Evolutionary conservation across 2,113 vertebrate species (phyloP).

Genomic region (Irena cyanogastra): DNA sequence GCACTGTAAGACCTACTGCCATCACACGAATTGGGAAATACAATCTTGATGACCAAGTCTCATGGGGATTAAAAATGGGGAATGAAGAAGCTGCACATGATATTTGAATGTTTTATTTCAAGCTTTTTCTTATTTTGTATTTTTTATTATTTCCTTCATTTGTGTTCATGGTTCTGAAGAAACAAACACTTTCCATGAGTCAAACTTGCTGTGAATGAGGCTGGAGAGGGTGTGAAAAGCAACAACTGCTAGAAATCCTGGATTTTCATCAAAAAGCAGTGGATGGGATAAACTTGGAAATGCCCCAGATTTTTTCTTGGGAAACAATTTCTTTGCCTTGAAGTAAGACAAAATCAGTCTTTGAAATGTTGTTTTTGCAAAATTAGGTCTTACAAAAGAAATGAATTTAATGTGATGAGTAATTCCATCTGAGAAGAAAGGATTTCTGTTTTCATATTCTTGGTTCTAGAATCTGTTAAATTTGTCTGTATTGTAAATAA

Average conservation of each 20-base stretch:
- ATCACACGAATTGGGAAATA: neutral
- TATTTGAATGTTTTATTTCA: neutral
- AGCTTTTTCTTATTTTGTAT: neutral
- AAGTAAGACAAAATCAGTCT: neutral
- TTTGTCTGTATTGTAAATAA: neutral
- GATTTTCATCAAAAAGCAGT: neutral
- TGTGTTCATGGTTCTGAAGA: neutral
- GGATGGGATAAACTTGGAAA: neutral
- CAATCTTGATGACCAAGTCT: neutral
- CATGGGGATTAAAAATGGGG: neutral
- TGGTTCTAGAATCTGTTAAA: neutral
- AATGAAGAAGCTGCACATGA: neutral
- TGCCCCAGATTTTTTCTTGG: neutral
- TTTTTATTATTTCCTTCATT: neutral
- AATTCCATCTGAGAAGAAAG: neutral
- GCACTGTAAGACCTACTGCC: neutral
- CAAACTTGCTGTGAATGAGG: neutral
- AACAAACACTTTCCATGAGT: neutral
- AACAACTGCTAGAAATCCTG: neutral
- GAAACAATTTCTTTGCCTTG: neutral
- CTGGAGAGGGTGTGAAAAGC: neutral
- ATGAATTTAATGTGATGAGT: neutral
- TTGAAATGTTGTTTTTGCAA: neutral
- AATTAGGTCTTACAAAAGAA: neutral
- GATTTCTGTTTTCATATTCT: neutral